These are phyloP conservation scores for Chelmon rostratus DNA, from an alignment of 2,797 vertebrate species.

Conservation along the genomic window DNA sequence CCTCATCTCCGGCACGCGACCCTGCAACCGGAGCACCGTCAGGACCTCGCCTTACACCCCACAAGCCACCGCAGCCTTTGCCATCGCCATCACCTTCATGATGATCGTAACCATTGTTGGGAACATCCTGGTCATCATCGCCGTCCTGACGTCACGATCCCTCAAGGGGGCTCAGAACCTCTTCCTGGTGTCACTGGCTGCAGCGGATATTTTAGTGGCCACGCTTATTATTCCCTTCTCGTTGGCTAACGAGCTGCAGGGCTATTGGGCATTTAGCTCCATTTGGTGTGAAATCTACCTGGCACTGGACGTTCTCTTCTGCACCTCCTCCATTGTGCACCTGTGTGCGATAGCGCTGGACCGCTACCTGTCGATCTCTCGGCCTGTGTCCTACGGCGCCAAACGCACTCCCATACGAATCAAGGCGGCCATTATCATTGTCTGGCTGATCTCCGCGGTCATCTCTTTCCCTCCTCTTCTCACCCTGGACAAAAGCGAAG, in stretches of 20 bases:
- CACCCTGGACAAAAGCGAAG: constrained; percentile 83
- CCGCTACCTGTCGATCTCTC: constrained; percentile 92
- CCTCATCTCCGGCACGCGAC: constrained; percentile 35
- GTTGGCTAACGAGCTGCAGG: constrained; percentile 92
- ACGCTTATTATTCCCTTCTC: constrained; percentile 94
- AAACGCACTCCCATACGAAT: constrained; percentile 88
- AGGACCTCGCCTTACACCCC: constrained; percentile 80
- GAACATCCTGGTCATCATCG: constrained; percentile 91
- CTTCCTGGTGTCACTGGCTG: constrained; percentile 92
- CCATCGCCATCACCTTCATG: constrained; percentile 87
- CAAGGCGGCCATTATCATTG: constrained; percentile 88
- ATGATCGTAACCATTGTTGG: constrained; percentile 92
- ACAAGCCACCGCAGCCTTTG: constrained; percentile 87
- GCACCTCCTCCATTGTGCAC: constrained; percentile 94
- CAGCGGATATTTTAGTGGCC: constrained; percentile 93
- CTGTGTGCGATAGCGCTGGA: constrained; percentile 94
- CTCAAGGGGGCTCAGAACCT: constrained; percentile 92
- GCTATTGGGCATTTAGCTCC: constrained; percentile 92
- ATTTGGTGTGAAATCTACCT: constrained; percentile 93
- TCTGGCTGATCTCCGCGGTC: constrained; percentile 91
- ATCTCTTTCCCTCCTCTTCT: constrained; percentile 93
- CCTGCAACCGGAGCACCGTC: constrained; percentile 68
- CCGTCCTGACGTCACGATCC: constrained; percentile 90
- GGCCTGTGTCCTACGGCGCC: constrained; percentile 87
- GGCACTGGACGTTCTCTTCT: constrained; percentile 93